Percentiles rank a stretch among this genome's conserved stretches.
These are phyloP conservation scores for Leptinotarsa undecemlineata DNA, from an alignment of 1,140 invertebrate species.

Conservation along the genomic window DNA sequence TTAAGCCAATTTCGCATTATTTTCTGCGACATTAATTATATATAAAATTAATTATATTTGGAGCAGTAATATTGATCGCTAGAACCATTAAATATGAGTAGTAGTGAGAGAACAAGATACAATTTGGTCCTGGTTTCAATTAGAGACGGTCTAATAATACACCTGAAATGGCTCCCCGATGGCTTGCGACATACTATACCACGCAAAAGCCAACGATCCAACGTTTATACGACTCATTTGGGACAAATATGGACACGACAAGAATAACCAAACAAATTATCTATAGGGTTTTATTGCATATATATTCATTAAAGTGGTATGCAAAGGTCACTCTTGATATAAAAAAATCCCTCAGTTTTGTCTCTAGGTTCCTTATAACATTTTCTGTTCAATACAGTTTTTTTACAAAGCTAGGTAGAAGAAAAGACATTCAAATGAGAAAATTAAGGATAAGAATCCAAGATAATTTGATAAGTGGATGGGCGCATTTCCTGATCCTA, in stretches of 20 bases:
- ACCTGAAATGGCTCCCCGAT: constrained; percentile 44
- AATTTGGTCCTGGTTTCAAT: constrained; percentile 44
- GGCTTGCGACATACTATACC: constrained; percentile 29
- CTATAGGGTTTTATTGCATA: constrained; percentile 15
- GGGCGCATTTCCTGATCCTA: too few relatives aligned
- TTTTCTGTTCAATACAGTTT: too few relatives aligned
- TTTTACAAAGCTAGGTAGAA: too few relatives aligned
- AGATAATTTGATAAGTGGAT: too few relatives aligned
- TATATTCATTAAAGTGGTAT: too few relatives aligned
- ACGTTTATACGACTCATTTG: constrained; percentile 34
- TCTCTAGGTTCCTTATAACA: too few relatives aligned
- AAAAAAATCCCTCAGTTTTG: too few relatives aligned
- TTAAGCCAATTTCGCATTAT: constrained; percentile 14
- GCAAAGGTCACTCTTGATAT: too few relatives aligned
- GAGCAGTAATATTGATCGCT: constrained; percentile 7
- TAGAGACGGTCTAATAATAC: constrained; percentile 44
- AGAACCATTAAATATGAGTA: constrained; percentile 18
- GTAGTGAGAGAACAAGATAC: constrained; percentile 19
- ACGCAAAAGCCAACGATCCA: constrained; percentile 2
- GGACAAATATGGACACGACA: constrained; percentile 31
- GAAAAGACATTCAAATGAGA: too few relatives aligned
- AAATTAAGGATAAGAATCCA: too few relatives aligned
- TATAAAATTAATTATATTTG: constrained; percentile 21
- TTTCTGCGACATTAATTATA: constrained; percentile 16
- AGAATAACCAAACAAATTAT: constrained; percentile 37